Percentiles rank a stretch among this genome's conserved stretches.
phyloP scores from a whole-genome alignment of 2,888 invertebrate species.

The Schrankia costaestrigalis region DNA sequence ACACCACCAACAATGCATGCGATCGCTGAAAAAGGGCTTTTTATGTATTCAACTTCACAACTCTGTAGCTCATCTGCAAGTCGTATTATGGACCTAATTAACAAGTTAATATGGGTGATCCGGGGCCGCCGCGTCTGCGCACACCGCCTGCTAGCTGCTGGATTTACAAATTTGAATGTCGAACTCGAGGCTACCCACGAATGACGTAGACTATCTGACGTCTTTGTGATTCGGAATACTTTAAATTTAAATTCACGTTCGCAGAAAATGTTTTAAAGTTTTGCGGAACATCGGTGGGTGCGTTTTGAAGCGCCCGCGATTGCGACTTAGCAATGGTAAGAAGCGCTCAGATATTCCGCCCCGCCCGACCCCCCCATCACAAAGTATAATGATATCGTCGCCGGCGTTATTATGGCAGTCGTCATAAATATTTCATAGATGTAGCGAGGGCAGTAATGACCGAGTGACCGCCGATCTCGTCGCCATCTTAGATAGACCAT shows the following conservation, averaged over 20 bases:
- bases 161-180: conserved; percentile 37
- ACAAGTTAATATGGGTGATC: conserved; percentile 93
- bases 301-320: conserved; percentile 51
- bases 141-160: conserved; percentile 41
- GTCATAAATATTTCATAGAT: conserved; percentile 80
- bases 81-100: conserved; percentile 94
- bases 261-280: conserved; percentile 47
- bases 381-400: conserved; percentile 82
- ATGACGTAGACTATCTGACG: conserved; percentile 24
- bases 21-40: conserved; percentile 84
- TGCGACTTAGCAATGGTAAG: conserved; percentile 79
- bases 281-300: conserved; percentile 39
- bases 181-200: conserved; percentile 26
- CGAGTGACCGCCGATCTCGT: conserved; percentile 67
- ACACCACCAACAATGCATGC: conserved; percentile 68
- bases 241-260: conserved; percentile 54
- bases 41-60: conserved; percentile 85
- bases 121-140: conserved; percentile 81
- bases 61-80: conserved; percentile 91
- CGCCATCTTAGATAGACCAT: conserved; percentile 41
- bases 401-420: conserved; percentile 77
- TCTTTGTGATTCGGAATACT: conserved; percentile 38
- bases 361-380: conserved; percentile 80
- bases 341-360: conserved; percentile 80
- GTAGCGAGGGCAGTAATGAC: conserved; percentile 74